Base-by-base conservation (phyloP, 2,797 vertebrate genomes). In the Oreortyx pictus region DNA sequence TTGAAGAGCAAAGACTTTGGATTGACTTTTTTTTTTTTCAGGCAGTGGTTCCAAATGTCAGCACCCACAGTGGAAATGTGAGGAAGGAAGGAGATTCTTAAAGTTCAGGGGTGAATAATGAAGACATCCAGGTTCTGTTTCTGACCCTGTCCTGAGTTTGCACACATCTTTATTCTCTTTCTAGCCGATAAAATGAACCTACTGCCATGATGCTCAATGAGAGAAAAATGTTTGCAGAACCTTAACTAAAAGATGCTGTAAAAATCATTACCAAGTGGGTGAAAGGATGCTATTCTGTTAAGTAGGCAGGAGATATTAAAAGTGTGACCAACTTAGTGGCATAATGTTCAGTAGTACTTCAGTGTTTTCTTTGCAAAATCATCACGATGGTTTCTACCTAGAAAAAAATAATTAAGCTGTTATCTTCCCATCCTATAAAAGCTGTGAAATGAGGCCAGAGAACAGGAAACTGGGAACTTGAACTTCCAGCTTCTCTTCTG, bases 401-500 rank as follows among this genome's bases (percentile, higher is more conserved):
- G 64, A 44, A 57, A 47, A 47, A 82, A 82, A 81, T 47, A 50
- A 3, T 39, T 39, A 41, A 27, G 27, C 56, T 66, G 31, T 87
- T 76, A 56, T 90, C 61, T 65, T 65, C 1, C 0, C 2, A 2
- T 65, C 72, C 62, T 92, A 56, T 87, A 90, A 90, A 93, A 93
- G 39, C 86, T 81, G 17, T 50, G 31, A 85, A 93, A 82, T 4
- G 16, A 82, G 61, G 46, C 90, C 73, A 76, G 84, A 92, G 92
- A 77, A 85, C 31, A 77, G 84, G 74, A 89, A 91, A 47, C 59
- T 86, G 76, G 66, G 15, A 74, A 49, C 41, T 46, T 79, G 83
- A 88, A 91, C 83, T 90, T 94, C 70, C 65, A 76, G 68, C 72
- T 96, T 93, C 86, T 93, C 61, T 91, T 93, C 90, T 54, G 77